Percentiles rank a stretch among this genome's conserved stretches.
These are phyloP conservation scores for Tetrax tetrax DNA, from an alignment of 2,113 vertebrate species.

Conservation along the genomic window DNA sequence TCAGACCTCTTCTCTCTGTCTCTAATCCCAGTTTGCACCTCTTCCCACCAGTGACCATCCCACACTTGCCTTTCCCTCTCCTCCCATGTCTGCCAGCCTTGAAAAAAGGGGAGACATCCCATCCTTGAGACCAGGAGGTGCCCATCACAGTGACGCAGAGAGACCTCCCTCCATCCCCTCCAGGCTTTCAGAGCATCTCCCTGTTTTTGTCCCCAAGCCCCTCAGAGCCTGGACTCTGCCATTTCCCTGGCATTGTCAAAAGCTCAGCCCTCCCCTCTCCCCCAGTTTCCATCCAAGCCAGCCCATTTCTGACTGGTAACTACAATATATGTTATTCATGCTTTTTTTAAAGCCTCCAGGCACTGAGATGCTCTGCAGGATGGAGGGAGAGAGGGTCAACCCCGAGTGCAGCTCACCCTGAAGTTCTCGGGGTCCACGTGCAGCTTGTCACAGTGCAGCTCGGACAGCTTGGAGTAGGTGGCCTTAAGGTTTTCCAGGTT, in stretches of 20 bases:
- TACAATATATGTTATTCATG: fast-evolving
- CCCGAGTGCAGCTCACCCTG: conserved; percentile 32
- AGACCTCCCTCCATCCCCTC: not conserved
- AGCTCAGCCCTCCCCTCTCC: not conserved
- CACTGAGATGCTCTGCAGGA: not conserved
- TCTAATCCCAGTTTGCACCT: not conserved
- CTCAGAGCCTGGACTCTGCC: not conserved
- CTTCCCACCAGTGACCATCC: not conserved
- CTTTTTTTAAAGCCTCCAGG: not conserved
- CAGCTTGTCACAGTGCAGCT: conserved; percentile 86
- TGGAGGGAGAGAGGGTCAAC: not conserved
- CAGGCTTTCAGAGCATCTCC: not conserved
- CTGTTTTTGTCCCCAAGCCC: not conserved
- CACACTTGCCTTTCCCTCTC: not conserved
- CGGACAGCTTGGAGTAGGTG: conserved; percentile 78
- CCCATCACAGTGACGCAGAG: too few species aligned
- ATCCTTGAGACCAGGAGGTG: not conserved
- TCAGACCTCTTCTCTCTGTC: not conserved
- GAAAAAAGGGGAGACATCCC: not conserved
- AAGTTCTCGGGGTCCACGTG: conserved; percentile 87
- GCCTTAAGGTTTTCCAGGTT: conserved; percentile 84
- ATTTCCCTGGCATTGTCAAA: not conserved
- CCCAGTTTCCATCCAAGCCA: not conserved
- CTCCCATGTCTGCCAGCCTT: not conserved
- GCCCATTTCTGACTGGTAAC: not conserved